phyloP scores from a whole-genome alignment of 2,888 invertebrate genomes.

The Plemyria rubiginata region DNA sequence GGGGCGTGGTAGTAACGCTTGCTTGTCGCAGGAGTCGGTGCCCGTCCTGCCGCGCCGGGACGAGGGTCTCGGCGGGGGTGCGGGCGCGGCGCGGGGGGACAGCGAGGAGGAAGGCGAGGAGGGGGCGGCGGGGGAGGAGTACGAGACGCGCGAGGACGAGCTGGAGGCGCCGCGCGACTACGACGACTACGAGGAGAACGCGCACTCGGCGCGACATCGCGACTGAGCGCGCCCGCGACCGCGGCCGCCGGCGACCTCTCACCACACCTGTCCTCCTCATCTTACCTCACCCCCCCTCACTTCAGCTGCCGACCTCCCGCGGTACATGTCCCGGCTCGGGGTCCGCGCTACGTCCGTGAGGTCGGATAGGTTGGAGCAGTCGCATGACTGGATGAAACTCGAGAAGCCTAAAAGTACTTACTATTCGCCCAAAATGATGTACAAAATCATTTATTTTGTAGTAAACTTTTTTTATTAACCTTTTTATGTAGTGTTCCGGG shows the following conservation, averaged over 20 bases:
- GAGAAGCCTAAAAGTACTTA: conserved; percentile 18
- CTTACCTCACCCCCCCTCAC: not conserved
- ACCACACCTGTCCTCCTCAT: not conserved
- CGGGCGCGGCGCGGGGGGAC: conserved; percentile 44
- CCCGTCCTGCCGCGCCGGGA: conserved; percentile 53
- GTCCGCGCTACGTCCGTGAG: not conserved
- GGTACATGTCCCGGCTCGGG: not conserved
- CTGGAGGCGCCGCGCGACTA: conserved; percentile 70
- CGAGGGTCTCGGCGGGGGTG: conserved; percentile 39
- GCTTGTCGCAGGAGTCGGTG: conserved; percentile 51
- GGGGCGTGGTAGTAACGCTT: conserved; percentile 1
- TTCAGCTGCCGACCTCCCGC: no score
- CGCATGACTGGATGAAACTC: not conserved
- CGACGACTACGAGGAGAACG: conserved; percentile 79
- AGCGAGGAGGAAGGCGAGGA: conserved; percentile 50
- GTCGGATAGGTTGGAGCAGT: not conserved
- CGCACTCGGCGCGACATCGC: conserved; percentile 65
- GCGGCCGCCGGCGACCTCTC: not conserved
- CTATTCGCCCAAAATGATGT: conserved; percentile 8
- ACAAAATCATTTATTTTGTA: conserved; percentile 9
- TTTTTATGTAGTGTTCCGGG: no score
- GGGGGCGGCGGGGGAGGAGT: conserved; percentile 56
- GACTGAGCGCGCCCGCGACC: conserved; percentile 55
- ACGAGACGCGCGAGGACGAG: conserved; percentile 66
- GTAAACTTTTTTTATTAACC: not conserved